Evolutionary conservation across 2,113 vertebrate genomes (phyloP), one percentile per base, ranked within the genome.

Genomic region (Brachypodius melanocephalos): DNA sequence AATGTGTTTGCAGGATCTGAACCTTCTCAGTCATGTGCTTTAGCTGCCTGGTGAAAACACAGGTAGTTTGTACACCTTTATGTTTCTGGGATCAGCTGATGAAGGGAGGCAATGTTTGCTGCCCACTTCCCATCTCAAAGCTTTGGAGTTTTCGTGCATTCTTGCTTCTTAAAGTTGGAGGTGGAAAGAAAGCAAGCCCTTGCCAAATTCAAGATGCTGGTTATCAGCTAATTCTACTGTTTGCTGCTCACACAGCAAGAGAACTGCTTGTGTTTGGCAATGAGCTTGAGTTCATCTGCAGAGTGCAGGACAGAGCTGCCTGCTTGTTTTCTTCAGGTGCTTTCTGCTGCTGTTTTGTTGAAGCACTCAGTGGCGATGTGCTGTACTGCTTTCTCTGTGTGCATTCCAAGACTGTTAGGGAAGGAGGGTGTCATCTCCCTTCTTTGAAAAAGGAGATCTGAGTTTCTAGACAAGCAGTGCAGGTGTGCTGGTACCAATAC

Each of bases 361-460:
- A 69, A 71, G 59, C 2, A 2, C n/a, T 78, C 45, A 7, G 59
- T 0, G 0, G 22, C 0, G 0, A 42, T 28, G 48, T 28, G 52
- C 32, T 15, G 34, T 8, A 6, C 45, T 19, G 17, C 61, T 78
- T 89, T 67, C 52, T 25, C 9, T 26, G 3, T 25, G 32, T 0
- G 5, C 0, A 0, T 55, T 49, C 55, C 21, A 12, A 65, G 17
- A 42, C 4, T 0, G 19, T 65, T 42, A 17, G 59, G 32, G 88
- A 80, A 21, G 43, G 36, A 57, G 14, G 22, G 5, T 49, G 3
- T 57, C 3, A 5, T 18, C 5, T 1, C 17, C 15, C 19, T 48
- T 65, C 18, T 74, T 67, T 62, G 32, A 26, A 69, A 57, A 57
- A 72, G 46, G 31, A 73, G 65, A 54, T 26, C 12, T n/a, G 25